Conservation (phyloP, 2,888 invertebrate genomes). For the Callimorpha dominula region DNA sequence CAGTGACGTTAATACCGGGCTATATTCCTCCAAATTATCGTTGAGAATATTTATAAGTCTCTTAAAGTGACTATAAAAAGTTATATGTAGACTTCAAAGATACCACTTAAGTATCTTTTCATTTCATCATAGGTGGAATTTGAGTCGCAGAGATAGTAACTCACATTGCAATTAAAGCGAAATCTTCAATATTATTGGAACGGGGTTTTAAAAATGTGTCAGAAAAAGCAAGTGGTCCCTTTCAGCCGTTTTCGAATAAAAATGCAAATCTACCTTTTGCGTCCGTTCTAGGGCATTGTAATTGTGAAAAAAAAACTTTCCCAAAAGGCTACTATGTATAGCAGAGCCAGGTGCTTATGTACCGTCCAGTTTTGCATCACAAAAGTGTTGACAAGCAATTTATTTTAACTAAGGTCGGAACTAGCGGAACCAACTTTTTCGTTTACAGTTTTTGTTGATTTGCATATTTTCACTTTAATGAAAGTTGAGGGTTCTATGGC, state of each 20-base stretch:
- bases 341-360: constrained; percentile 46
- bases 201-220: constrained; percentile 35
- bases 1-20: constrained; percentile 36
- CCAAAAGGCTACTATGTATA: constrained; percentile 51
- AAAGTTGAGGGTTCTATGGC: constrained; percentile 50
- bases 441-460: constrained; percentile 59
- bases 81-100: constrained; percentile 25
- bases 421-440: constrained; percentile 59
- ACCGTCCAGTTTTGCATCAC: constrained; percentile 77
- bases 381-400: constrained; percentile 70
- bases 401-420: constrained; percentile 65
- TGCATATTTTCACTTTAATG: constrained; percentile 75
- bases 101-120: constrained; percentile 22
- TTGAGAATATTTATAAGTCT: constrained; percentile 40
- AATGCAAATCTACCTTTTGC: constrained; percentile 79
- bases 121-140: constrained; percentile 28
- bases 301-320: constrained; percentile 66
- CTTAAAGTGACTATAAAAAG: constrained; percentile 39
- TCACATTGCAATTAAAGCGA: constrained; percentile 41
- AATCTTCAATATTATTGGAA: constrained; percentile 49
- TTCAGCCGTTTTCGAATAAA: constrained; percentile 69
- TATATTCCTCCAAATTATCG: constrained; percentile 34
- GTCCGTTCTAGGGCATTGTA: constrained; percentile 63
- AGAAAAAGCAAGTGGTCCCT: constrained; percentile 53
- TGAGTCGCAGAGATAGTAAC: constrained; percentile 27